phyloP scores from a whole-genome alignment of 1,140 invertebrate genomes.

The Micrasema minimum region DNA sequence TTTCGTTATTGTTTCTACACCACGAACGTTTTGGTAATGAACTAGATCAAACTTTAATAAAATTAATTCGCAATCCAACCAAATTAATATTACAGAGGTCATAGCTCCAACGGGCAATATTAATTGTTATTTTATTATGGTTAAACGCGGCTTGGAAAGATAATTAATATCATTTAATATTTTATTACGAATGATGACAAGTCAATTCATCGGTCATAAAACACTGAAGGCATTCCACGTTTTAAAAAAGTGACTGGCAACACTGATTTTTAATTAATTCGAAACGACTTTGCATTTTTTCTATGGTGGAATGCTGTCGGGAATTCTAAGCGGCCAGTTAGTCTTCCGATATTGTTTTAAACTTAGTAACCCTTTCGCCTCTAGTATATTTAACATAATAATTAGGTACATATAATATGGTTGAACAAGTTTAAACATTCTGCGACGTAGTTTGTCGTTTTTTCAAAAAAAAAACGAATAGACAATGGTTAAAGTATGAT shows the following conservation, averaged over 20 bases:
- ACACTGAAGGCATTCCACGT: conserved; percentile 32
- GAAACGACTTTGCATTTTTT: conserved; percentile 45
- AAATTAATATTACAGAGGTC: conserved; percentile 3
- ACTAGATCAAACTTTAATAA: too few relatives aligned
- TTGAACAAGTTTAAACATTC: too few relatives aligned
- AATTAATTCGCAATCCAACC: too few relatives aligned
- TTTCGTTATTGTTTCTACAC: too few relatives aligned
- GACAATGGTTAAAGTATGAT: too few relatives aligned
- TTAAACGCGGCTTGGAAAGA: not conserved
- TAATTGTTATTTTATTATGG: not conserved
- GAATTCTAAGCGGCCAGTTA: conserved; percentile 36
- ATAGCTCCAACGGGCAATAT: not conserved
- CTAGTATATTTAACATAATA: too few relatives aligned
- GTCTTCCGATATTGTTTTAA: conserved; percentile 26
- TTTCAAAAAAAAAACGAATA: too few relatives aligned
- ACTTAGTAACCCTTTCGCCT: too few relatives aligned
- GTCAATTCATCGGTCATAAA: conserved; percentile 45
- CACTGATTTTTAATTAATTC: conserved; percentile 46
- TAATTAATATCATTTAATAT: conserved; percentile 33
- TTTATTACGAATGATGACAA: conserved; percentile 41
- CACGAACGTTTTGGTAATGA: too few relatives aligned
- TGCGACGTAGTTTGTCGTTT: too few relatives aligned
- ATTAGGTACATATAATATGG: too few relatives aligned
- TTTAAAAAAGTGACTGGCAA: conserved; percentile 40
- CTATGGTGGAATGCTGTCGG: conserved; percentile 35